These are phyloP conservation scores for Atta cephalotes DNA, from an alignment of 1,140 invertebrate genomes.

Conservation along the genomic window DNA sequence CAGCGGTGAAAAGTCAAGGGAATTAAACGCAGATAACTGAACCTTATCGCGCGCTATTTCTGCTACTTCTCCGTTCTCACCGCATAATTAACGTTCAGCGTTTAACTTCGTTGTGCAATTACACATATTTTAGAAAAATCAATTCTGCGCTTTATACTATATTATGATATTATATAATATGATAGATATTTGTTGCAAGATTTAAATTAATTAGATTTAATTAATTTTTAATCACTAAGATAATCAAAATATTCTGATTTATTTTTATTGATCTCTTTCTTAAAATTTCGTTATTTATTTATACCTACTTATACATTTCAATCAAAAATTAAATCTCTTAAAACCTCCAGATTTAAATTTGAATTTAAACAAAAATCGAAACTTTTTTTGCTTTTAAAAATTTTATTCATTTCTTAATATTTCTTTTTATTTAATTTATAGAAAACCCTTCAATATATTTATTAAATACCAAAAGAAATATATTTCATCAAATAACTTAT, in stretches of 20 bases:
- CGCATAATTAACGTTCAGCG: conserved; percentile 39
- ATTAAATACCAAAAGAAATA: neutral
- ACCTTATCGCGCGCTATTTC: conserved; percentile 64
- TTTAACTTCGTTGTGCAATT: conserved; percentile 39
- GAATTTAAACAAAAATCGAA: neutral
- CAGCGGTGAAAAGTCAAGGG: conserved; percentile 73
- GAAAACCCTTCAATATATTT: neutral
- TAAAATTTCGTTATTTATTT: neutral
- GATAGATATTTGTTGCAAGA: neutral
- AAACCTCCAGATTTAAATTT: neutral
- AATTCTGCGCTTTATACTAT: neutral
- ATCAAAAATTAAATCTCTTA: neutral
- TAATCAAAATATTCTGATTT: neutral
- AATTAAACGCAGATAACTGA: conserved; percentile 69
- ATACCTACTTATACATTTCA: neutral
- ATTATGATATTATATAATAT: neutral
- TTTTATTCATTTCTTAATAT: neutral
- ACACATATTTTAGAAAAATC: conserved; percentile 3
- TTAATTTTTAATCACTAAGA: conserved; percentile 8
- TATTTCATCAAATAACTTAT: neutral
- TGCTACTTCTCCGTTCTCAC: conserved; percentile 33
- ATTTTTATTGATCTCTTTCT: neutral
- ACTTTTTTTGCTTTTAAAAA: neutral
- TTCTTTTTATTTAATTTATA: neutral
- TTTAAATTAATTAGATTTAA: conserved; percentile 1